A percentile compares a stretch with the other conserved stretches of the same genome.
phyloP scores from a whole-genome alignment of 2,113 vertebrate species.

The Tor tambroides region DNA sequence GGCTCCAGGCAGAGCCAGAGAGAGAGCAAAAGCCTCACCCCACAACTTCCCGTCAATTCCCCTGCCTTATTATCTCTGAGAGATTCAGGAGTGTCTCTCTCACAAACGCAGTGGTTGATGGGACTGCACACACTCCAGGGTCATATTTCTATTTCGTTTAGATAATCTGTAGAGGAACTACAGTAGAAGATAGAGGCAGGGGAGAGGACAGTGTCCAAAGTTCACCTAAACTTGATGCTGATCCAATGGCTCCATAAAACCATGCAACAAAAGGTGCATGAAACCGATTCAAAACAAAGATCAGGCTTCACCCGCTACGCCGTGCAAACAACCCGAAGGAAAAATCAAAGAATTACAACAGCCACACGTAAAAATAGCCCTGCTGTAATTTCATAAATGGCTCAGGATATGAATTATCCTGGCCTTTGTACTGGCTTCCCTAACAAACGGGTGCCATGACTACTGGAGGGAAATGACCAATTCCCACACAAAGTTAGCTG shows the following conservation, averaged over 20 bases:
- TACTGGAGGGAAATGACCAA: not conserved
- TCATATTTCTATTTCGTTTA: constrained; percentile 30
- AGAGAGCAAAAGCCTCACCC: not conserved
- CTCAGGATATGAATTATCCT: not conserved
- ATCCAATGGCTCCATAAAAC: constrained; percentile 16
- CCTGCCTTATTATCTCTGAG: not conserved
- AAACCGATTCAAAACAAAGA: not conserved
- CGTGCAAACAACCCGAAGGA: constrained; percentile 37
- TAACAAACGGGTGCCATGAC: constrained; percentile 16
- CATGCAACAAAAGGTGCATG: not conserved
- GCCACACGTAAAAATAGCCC: not conserved
- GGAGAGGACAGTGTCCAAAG: constrained; percentile 66
- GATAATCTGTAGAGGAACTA: constrained; percentile 53
- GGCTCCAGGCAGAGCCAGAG: not conserved
- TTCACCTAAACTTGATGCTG: constrained; percentile 66
- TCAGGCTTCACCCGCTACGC: not conserved
- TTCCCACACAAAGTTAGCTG: constrained; percentile 22
- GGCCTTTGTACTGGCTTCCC: not conserved
- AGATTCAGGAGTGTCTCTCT: constrained; percentile 5
- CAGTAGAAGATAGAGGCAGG: constrained; percentile 64
- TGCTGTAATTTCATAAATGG: not conserved
- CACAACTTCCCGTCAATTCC: constrained; percentile 36
- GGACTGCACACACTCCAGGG: not conserved
- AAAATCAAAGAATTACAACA: constrained; percentile 39
- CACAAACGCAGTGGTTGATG: not conserved